Conservation (phyloP, 2,113 vertebrate species). For the Ptyas mucosa region DNA sequence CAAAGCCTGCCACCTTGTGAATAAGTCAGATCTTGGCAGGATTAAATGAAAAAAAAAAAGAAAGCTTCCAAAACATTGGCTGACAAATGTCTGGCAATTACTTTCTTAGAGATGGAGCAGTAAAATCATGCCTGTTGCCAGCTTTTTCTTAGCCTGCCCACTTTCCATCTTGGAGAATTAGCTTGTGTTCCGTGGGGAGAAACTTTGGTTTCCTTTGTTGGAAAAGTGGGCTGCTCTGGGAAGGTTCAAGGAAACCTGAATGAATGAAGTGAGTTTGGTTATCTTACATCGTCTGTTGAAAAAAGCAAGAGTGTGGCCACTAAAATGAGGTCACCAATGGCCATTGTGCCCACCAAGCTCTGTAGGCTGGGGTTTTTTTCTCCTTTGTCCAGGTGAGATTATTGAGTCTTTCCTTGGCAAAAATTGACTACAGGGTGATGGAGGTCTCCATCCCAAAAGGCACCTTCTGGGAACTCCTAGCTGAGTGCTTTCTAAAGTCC, state of each 20-base stretch:
- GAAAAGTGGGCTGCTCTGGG: background rate
- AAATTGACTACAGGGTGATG: background rate
- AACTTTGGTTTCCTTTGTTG: background rate
- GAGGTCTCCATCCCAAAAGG: background rate
- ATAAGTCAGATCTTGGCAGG: background rate
- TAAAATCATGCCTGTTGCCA: background rate
- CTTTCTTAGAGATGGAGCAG: background rate
- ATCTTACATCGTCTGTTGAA: background rate
- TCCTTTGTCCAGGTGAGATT: background rate
- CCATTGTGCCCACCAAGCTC: background rate
- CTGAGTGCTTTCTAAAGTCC: background rate
- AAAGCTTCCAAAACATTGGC: background rate
- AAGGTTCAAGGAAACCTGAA: background rate
- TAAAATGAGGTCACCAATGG: background rate
- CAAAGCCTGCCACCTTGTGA: background rate
- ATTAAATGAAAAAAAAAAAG: background rate
- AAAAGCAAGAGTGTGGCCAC: background rate
- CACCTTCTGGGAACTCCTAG: background rate
- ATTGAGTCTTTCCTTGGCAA: background rate
- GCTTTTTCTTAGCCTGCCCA: background rate
- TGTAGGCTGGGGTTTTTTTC: background rate
- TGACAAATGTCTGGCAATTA: background rate
- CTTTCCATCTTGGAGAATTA: background rate
- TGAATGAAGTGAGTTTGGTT: background rate
- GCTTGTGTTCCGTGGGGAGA: background rate